Conservation (phyloP, 2,888 invertebrate genomes). For the Bruchidius siliquastri region DNA sequence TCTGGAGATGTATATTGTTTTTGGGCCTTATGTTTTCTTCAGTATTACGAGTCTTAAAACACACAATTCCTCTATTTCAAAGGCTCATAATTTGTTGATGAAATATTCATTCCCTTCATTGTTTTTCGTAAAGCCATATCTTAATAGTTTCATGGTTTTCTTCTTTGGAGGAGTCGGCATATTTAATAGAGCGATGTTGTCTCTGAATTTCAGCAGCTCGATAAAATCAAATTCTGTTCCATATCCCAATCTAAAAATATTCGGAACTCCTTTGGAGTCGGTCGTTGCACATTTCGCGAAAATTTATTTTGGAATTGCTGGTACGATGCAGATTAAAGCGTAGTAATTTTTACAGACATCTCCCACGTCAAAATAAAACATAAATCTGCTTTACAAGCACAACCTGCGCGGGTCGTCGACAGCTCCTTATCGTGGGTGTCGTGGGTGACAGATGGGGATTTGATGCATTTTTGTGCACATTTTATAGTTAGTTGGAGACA, state of each 20-base stretch:
- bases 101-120: too few species aligned
- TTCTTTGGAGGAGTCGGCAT: too few species aligned
- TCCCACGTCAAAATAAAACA: slow-evolving; percentile 36
- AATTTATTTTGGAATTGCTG: slow-evolving; percentile 22
- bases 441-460: background rate
- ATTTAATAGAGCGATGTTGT: too few species aligned
- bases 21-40: too few species aligned
- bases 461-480: background rate
- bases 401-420: background rate
- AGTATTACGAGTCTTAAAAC: too few species aligned
- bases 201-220: too few species aligned
- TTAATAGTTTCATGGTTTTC: too few species aligned
- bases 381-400: slow-evolving; percentile 24
- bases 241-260: background rate
- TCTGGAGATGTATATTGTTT: too few species aligned
- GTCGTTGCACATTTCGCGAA: slow-evolving; percentile 13
- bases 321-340: slow-evolving; percentile 20
- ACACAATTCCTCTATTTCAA: too few species aligned
- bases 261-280: background rate
- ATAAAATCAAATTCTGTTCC: too few species aligned
- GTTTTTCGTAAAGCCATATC: too few species aligned
- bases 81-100: too few species aligned
- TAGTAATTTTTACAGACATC: slow-evolving; percentile 34
- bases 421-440: background rate
- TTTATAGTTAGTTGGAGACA: background rate